Evolutionary conservation across 2,797 vertebrate genomes (phyloP), one percentile per base, ranked within the genome.

Genomic region (Eospalax fontanierii): DNA sequence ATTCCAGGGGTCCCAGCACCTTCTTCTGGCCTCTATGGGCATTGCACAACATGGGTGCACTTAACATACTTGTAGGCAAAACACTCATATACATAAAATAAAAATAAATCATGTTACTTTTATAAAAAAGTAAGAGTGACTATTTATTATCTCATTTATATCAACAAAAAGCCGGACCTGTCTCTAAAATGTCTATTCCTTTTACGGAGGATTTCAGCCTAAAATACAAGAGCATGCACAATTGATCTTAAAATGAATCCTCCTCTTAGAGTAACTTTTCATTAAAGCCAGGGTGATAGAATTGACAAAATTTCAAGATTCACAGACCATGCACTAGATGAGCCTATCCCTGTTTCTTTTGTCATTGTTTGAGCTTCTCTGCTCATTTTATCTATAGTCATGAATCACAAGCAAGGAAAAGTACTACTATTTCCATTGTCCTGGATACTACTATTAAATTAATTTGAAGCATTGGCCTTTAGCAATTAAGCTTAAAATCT

Each of bases 171-270:
- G 1, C 50, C 40, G 28, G 26, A 10, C 35, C 73, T 84, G 2
- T 89, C 54, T 95, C 79, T 93, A 59, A 95, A 93, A 91, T 3
- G 43, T 84, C 16, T 76, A 19, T 74, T 87, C 87, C 26, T 95
- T 79, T 84, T 84, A 95, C 40, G 61, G 26, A 94, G 68, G 26
- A 8, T 94, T 94, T 93, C 93, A 89, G 9, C 68, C 33, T 81
- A 92, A 93, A 81, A 40, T 8, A 50, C 54, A 94, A 7, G 15
- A 79, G 28, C 65, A 19, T 86, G 93, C 19, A 93, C 38, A 94
- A 7, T 66, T 81, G 65, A 85, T 63, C 15, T 73, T 95, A 63
- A 93, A 95, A 84, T 71, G 63, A 84, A 14, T 24, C 50, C 43
- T 94, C 54, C 46, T 82, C 43, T 70, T 85, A 65, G 50, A 92